Percentiles rank a stretch among this genome's conserved stretches.
Conservation (phyloP, 2,113 vertebrate species). For the Puma concolor region DNA sequence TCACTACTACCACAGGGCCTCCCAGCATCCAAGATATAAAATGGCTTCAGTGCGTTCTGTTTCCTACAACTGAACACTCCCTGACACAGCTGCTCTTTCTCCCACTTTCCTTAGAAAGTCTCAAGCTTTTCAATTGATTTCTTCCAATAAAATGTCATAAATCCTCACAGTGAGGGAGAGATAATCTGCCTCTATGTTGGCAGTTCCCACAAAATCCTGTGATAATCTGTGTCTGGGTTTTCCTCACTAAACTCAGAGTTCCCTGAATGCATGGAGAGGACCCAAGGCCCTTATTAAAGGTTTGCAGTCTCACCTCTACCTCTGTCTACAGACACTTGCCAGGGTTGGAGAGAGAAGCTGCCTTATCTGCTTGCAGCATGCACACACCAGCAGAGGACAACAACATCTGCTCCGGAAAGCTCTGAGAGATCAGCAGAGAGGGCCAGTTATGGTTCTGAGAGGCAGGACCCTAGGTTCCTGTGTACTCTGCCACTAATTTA, state of each 20-base stretch:
- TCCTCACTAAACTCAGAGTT: background rate
- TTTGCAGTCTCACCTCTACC: background rate
- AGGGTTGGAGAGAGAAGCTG: background rate
- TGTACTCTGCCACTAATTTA: background rate
- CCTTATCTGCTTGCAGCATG: background rate
- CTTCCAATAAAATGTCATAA: background rate
- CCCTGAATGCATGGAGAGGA: background rate
- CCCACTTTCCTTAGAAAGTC: background rate
- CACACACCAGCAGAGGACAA: background rate
- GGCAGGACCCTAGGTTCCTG: background rate
- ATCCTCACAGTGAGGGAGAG: background rate
- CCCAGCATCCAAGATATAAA: background rate
- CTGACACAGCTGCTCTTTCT: background rate
- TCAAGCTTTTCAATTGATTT: conserved; percentile 41
- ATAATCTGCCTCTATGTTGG: background rate
- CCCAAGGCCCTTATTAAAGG: background rate
- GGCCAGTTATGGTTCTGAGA: background rate
- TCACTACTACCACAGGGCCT: background rate
- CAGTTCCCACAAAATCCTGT: background rate
- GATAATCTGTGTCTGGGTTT: background rate
- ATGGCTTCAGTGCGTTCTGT: background rate
- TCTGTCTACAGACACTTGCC: background rate
- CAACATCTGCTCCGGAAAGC: background rate
- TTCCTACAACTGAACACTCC: background rate
- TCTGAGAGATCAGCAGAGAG: background rate